phyloP scores from a whole-genome alignment of 2,797 vertebrate species.

The Otolemur crassicaudatus region DNA sequence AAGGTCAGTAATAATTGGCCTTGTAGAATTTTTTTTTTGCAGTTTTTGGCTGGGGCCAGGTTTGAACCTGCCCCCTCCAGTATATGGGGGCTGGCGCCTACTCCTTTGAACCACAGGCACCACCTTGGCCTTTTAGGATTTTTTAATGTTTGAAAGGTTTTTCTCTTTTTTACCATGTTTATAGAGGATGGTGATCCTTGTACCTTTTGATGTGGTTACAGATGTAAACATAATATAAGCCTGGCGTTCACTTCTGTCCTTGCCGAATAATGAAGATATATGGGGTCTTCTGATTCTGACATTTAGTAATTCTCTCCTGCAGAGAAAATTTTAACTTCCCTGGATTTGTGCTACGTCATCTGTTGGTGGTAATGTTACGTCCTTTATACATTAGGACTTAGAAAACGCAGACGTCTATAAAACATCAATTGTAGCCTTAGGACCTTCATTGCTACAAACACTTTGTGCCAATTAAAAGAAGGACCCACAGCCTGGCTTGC shows the following conservation, averaged over 20 bases:
- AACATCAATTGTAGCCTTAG: neutral
- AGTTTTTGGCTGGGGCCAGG: too few relatives aligned
- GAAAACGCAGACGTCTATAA: neutral
- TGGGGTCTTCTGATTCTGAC: neutral
- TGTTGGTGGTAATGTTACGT: neutral
- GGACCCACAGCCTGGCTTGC: neutral
- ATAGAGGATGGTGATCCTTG: neutral
- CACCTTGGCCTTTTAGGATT: neutral
- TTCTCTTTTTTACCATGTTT: neutral
- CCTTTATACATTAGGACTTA: constrained; percentile 28
- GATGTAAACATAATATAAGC: neutral
- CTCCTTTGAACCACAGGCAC: too few relatives aligned
- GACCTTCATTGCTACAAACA: neutral
- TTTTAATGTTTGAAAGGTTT: neutral
- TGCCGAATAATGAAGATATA: neutral
- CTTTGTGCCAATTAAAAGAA: neutral
- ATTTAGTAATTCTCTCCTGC: neutral
- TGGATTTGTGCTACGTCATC: neutral
- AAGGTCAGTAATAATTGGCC: neutral
- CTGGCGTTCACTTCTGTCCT: neutral
- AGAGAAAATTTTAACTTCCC: neutral
- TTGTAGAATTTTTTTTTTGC: too few relatives aligned
- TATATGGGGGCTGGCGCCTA: too few relatives aligned
- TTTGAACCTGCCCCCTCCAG: too few relatives aligned
- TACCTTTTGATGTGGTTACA: neutral